These are phyloP conservation scores for Myzus persicae DNA, from an alignment of 1,140 invertebrate species.

Conservation along the genomic window DNA sequence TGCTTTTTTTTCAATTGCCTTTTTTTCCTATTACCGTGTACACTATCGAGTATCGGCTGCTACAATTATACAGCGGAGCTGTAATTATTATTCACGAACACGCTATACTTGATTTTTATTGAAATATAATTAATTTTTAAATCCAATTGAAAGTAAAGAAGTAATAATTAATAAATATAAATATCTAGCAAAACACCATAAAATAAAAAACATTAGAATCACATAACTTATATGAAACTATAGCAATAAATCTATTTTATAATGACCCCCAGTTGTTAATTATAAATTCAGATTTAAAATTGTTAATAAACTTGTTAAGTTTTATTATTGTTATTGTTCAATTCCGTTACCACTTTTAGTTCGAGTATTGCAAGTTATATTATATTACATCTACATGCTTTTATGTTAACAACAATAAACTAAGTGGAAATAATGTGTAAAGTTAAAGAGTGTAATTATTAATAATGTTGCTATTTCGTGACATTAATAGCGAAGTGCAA, in stretches of 20 bases:
- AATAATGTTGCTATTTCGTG: background rate
- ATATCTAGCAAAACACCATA: no score
- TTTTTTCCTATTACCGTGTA: no score
- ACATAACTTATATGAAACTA: background rate
- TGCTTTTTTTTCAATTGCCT: no score
- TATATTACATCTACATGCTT: no score
- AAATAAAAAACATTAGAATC: no score
- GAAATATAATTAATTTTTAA: no score
- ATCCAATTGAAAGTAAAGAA: no score
- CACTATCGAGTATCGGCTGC: no score
- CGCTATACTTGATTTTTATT: no score
- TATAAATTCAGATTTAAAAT: background rate
- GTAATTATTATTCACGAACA: no score
- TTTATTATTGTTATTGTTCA: background rate
- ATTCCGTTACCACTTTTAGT: background rate
- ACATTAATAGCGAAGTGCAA: background rate
- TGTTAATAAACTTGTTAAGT: background rate
- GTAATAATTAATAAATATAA: no score
- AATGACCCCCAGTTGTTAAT: background rate
- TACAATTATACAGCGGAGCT: no score
- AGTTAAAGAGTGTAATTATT: background rate
- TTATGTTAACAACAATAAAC: background rate
- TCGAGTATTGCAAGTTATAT: background rate
- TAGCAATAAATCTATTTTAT: background rate
- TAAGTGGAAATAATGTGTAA: background rate